Conservation (phyloP, 2,888 invertebrate species). For the Oscheius sp. region DNA sequence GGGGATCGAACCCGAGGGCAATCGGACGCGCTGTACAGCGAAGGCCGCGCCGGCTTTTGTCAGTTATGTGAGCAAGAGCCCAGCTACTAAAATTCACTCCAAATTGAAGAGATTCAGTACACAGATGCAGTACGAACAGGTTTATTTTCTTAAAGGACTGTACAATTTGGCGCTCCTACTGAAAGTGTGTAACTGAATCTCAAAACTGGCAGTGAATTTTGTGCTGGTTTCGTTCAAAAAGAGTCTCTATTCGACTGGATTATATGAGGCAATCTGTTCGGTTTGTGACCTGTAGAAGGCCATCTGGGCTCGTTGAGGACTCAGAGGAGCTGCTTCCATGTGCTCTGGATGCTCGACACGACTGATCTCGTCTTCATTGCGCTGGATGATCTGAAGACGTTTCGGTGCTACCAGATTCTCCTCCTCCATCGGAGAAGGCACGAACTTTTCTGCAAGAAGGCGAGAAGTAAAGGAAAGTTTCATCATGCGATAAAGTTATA, state of each 20-base stretch:
- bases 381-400: slow-evolving; percentile 60
- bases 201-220: slow-evolving; percentile 8
- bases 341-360: slow-evolving; percentile 58
- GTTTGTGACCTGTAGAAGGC: slow-evolving; percentile 73
- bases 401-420: slow-evolving; percentile 63
- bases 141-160: no score
- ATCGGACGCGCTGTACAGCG: no score
- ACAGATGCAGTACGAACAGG: background rate
- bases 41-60: no score
- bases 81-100: background rate
- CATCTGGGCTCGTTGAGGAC: slow-evolving; percentile 69
- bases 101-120: slow-evolving; percentile 28
- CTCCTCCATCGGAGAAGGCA: slow-evolving; percentile 71
- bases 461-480: background rate
- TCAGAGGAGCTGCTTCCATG: slow-evolving; percentile 55
- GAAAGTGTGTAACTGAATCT: slow-evolving; percentile 21
- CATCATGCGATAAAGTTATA: slow-evolving; percentile 20
- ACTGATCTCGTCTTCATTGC: slow-evolving; percentile 63
- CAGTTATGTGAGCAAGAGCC: no score
- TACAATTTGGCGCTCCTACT: slow-evolving; percentile 9
- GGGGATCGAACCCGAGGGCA: no score
- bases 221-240: background rate
- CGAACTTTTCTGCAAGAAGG: slow-evolving; percentile 65
- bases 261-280: slow-evolving; percentile 71
- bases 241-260: slow-evolving; percentile 60